Base-by-base conservation (phyloP, 1,140 invertebrate genomes). In the Liolophura sinensis region DNA sequence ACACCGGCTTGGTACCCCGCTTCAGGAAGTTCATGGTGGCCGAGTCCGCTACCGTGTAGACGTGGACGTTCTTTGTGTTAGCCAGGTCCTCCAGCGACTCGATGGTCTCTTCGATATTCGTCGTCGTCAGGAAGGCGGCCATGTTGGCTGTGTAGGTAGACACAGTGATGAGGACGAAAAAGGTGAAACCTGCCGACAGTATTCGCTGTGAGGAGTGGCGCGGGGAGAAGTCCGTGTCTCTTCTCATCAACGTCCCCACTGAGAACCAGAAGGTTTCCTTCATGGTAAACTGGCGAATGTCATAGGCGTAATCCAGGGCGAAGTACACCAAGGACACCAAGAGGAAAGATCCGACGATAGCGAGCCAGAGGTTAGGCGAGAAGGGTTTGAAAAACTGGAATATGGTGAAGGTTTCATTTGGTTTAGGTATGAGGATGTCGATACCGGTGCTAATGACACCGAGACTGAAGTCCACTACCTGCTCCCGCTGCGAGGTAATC, bases 101-200 rank as follows among this genome's bases (percentile, higher is more conserved):
- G 24, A 82, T 68, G 6, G 79, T 76, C 18, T 77, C 64, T 57
- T 74, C 76, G 40, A 80, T 60, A 65, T 76, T 78, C 67, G 76
- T 77, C 22, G 75, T 80, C 20, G 82, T 83, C 40, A 83, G 66
- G 62, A 82, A 83, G 51, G 80, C 81, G 0, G 81, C 82, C 76
- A 83, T 77, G 65, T 83, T 83, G 27, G 80, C 82, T 6, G 82
- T 83, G 50, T 83, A 83, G 4, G 77, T 81, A 12, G 77, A 78
- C 12, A 83, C 77, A 11, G 79, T 78, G 31, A 83, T 82, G 16
- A 83, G 62, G 18, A 80, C 79, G 65, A 82, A 82, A 65, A 81
- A 82, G 9, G 74, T 73, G 61, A 78, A 81, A 15, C 78, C 78
- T n/a, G 73, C 76, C 0, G 82, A 80, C 1, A 81, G 67, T 31